A percentile compares a stretch with the other conserved stretches of the same genome.
phyloP scores from a whole-genome alignment of 2,797 vertebrate species.

The Myotis myotis region DNA sequence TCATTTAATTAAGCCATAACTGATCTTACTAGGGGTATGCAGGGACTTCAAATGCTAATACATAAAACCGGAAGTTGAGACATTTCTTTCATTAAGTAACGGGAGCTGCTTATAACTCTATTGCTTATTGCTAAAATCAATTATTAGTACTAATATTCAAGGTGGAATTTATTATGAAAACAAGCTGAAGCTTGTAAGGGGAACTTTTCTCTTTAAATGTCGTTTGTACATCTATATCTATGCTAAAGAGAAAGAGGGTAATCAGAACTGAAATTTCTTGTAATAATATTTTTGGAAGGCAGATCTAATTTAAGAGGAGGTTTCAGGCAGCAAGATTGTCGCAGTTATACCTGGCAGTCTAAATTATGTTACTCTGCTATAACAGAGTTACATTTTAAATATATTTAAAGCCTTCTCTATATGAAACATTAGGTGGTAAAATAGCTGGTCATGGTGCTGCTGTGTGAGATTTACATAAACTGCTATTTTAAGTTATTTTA shows the following conservation, averaged over 20 bases:
- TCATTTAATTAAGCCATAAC: constrained; percentile 86
- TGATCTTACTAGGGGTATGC: constrained; percentile 77
- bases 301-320: constrained; percentile 74
- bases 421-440: neutral
- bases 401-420: constrained; percentile 8
- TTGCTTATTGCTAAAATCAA: constrained; percentile 86
- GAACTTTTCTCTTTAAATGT: constrained; percentile 82
- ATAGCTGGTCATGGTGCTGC: neutral
- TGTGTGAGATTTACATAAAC: constrained; percentile 10
- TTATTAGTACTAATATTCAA: constrained; percentile 84
- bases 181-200: constrained; percentile 76
- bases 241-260: constrained; percentile 76
- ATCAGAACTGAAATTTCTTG: constrained; percentile 73
- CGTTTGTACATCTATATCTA: constrained; percentile 69
- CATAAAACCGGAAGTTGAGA: constrained; percentile 81
- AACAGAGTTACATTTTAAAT: constrained; percentile 30
- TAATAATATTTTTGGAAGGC: constrained; percentile 80
- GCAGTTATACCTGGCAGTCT: neutral
- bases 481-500: constrained; percentile 42
- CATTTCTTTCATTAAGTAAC: constrained; percentile 84
- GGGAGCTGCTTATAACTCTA: constrained; percentile 85
- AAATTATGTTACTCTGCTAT: constrained; percentile 8
- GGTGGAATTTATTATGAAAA: constrained; percentile 82
- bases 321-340: constrained; percentile 62
- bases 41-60: constrained; percentile 83